Conservation (phyloP, 2,888 invertebrate species). For the Idaea straminata region DNA sequence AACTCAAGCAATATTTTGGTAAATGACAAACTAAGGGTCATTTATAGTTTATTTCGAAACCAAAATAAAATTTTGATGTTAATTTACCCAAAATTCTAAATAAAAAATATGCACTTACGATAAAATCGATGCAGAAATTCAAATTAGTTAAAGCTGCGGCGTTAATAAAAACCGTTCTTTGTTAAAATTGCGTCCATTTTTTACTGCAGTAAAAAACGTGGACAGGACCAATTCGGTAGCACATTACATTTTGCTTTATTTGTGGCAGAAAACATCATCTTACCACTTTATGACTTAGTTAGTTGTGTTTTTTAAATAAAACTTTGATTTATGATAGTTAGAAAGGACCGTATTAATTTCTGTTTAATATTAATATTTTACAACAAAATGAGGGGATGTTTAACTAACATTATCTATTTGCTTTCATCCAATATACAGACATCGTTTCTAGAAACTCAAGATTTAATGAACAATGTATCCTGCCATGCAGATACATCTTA, state of each 20-base stretch:
- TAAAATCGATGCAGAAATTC: not conserved
- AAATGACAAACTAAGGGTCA: too few relatives aligned
- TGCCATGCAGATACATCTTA: constrained; percentile 21
- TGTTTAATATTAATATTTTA: not conserved
- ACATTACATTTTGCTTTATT: constrained; percentile 58
- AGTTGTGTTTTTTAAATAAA: constrained; percentile 46
- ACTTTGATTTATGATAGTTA: constrained; percentile 56
- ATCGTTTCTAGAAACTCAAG: not conserved
- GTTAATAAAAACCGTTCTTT: not conserved
- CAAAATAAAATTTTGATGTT: not conserved
- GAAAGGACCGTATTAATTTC: constrained; percentile 25
- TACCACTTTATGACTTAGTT: constrained; percentile 59
- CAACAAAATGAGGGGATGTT: not conserved
- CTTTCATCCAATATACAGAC: constrained; percentile 8
- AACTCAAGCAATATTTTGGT: too few relatives aligned
- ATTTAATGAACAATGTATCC: constrained; percentile 19
- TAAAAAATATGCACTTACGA: not conserved
- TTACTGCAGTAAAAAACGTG: constrained; percentile 46
- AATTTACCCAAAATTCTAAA: not conserved
- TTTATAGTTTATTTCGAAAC: too few relatives aligned
- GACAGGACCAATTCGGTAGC: constrained; percentile 64
- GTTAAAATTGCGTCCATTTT: constrained; percentile 48
- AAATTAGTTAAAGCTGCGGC: not conserved
- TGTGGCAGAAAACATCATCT: constrained; percentile 46
- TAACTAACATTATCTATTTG: constrained; percentile 5